These are phyloP conservation scores for Apogon talboti DNA, from an alignment of 2,797 vertebrate species.

Conservation along the genomic window DNA sequence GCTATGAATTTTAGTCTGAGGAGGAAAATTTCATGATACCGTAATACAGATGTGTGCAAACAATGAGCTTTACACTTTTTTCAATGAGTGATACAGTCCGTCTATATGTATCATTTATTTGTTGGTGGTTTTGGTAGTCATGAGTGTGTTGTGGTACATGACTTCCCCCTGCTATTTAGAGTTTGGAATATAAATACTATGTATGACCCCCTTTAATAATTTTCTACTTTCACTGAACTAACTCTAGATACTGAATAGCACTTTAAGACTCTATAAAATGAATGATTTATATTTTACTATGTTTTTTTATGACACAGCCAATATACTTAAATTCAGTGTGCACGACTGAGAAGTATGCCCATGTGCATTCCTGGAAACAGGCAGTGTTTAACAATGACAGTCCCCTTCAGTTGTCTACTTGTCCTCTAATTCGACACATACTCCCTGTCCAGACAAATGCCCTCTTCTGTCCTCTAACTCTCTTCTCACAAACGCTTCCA, in stretches of 20 bases:
- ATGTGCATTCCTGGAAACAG: conserved; percentile 29
- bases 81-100: too few relatives aligned
- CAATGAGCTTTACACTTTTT: too few relatives aligned
- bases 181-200: too few relatives aligned
- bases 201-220: background rate
- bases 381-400: conserved; percentile 22
- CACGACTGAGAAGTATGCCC: background rate
- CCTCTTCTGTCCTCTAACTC: background rate
- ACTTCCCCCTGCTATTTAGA: too few relatives aligned
- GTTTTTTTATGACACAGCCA: conserved; percentile 18
- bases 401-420: conserved; percentile 24
- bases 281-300: conserved; percentile 25
- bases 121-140: too few relatives aligned
- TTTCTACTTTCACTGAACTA: background rate
- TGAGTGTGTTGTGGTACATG: too few relatives aligned
- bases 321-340: conserved; percentile 15
- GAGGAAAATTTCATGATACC: too few relatives aligned
- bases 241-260: background rate
- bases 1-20: too few relatives aligned
- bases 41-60: too few relatives aligned
- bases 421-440: conserved; percentile 29
- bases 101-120: too few relatives aligned
- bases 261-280: background rate
- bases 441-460: conserved; percentile 21
- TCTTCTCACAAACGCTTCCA: conserved; percentile 1